These are phyloP conservation scores for Peromyscus eremicus DNA, from an alignment of 2,797 vertebrate genomes.

Conservation along the genomic window DNA sequence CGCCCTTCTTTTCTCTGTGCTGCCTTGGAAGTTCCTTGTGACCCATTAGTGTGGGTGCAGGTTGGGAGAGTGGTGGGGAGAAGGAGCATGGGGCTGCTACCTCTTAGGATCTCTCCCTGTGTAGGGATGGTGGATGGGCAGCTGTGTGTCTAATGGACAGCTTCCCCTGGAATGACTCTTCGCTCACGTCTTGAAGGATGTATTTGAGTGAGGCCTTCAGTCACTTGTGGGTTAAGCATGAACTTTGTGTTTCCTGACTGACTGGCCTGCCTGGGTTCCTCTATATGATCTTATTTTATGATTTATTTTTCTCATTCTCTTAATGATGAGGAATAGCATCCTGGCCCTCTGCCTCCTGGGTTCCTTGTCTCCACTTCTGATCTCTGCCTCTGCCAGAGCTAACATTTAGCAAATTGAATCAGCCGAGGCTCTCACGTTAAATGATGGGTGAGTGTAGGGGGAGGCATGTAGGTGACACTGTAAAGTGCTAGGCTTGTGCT, in stretches of 20 bases:
- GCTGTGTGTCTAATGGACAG: neutral
- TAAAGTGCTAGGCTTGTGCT: neutral
- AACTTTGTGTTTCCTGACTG: neutral
- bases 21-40: neutral
- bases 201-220: neutral
- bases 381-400: conserved; percentile 14
- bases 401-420: conserved; percentile 62
- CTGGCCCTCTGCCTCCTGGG: conserved; percentile 6
- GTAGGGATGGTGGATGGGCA: neutral
- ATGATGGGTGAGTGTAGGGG: neutral
- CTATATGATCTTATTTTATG: conserved; percentile 33
- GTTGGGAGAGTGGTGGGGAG: neutral
- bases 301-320: conserved; percentile 45
- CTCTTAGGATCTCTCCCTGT: neutral
- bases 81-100: neutral
- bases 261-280: neutral
- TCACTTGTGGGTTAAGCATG: neutral
- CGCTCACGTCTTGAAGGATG: neutral
- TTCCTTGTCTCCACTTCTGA: neutral
- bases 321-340: neutral
- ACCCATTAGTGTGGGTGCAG: neutral
- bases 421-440: neutral
- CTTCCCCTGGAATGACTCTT: neutral
- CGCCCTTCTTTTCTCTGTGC: neutral
- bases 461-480: neutral